A percentile compares a stretch with the other conserved stretches of the same genome.
Evolutionary conservation across 2,797 vertebrate genomes (phyloP).

Genomic region (Takifugu ocellatus): DNA sequence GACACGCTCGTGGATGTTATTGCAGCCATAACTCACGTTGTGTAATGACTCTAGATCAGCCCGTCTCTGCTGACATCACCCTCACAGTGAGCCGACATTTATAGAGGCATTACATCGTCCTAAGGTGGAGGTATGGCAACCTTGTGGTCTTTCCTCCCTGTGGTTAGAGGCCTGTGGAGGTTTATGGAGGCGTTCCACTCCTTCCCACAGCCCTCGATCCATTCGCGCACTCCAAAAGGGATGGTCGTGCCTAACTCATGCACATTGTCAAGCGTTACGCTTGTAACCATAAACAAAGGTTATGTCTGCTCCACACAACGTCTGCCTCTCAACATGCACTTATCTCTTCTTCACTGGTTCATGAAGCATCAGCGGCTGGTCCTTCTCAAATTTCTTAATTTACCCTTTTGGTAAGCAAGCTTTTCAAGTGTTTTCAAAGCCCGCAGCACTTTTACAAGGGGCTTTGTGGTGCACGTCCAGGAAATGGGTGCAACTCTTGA

Average conservation of each 20-base stretch:
- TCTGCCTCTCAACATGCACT: constrained; percentile 21
- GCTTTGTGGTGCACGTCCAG: not conserved
- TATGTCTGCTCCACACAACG: constrained; percentile 32
- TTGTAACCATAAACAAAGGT: constrained; percentile 67
- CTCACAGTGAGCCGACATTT: constrained; percentile 31
- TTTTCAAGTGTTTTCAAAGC: too few relatives aligned
- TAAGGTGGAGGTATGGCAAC: constrained; percentile 42
- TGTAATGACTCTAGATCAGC: constrained; percentile 45
- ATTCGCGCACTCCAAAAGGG: constrained; percentile 54
- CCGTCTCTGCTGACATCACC: constrained; percentile 23
- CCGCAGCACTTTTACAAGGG: too few relatives aligned
- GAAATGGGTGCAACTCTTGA: not conserved
- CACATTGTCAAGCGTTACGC: constrained; percentile 55
- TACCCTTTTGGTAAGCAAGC: not conserved
- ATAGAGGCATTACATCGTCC: constrained; percentile 33
- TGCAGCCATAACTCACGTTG: constrained; percentile 52
- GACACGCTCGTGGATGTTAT: constrained; percentile 52
- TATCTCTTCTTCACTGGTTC: constrained; percentile 22
- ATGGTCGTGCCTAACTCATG: constrained; percentile 63
- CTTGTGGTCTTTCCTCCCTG: constrained; percentile 47
- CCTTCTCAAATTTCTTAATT: constrained; percentile 3
- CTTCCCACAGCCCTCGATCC: constrained; percentile 57
- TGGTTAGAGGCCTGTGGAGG: constrained; percentile 39
- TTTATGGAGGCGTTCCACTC: constrained; percentile 33
- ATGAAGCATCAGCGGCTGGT: not conserved